These are phyloP conservation scores for Zygogramma bicolorata DNA, from an alignment of 2,888 invertebrate species.

Conservation along the genomic window DNA sequence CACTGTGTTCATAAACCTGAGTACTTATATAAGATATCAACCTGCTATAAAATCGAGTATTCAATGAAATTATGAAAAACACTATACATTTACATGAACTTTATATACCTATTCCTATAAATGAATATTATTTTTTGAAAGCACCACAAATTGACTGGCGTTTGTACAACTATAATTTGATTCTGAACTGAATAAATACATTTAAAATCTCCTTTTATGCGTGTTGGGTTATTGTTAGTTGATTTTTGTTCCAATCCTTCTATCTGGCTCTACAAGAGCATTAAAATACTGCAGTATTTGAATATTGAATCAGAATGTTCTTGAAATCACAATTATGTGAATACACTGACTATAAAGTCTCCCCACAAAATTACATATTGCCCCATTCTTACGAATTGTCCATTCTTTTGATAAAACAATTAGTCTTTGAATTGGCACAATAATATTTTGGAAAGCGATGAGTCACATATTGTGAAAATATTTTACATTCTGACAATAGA, in stretches of 20 bases:
- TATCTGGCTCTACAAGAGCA: neutral
- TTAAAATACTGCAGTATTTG: neutral
- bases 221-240: constrained; percentile 22
- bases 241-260: constrained; percentile 1
- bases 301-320: constrained; percentile 31
- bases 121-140: neutral
- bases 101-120: neutral
- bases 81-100: neutral
- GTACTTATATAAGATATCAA: neutral
- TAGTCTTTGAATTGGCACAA: constrained; percentile 1
- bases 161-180: constrained; percentile 8
- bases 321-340: constrained; percentile 35
- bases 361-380: neutral
- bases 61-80: neutral
- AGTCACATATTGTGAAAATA: constrained; percentile 31
- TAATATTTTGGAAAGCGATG: neutral
- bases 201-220: neutral
- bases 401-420: too few species aligned
- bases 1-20: neutral
- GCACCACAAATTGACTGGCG: neutral
- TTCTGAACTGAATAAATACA: constrained; percentile 20
- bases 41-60: neutral
- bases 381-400: neutral
- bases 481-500: constrained; percentile 30
- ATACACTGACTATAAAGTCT: neutral